These are phyloP conservation scores for Cheirogaleus medius DNA, from an alignment of 2,113 vertebrate species.

Conservation along the genomic window DNA sequence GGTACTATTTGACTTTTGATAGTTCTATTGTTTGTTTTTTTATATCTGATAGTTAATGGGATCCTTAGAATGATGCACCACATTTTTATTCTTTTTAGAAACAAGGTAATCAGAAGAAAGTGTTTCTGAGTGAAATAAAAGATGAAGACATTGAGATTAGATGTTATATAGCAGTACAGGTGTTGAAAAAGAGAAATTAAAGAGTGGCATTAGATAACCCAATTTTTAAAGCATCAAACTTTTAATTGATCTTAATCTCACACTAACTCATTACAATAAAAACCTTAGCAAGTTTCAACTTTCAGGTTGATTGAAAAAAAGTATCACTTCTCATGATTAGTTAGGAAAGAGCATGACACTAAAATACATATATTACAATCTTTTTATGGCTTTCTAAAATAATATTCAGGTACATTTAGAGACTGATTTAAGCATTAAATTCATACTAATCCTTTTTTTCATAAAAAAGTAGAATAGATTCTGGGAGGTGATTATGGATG, in stretches of 20 bases:
- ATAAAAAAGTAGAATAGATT: background rate
- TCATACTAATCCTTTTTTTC: background rate
- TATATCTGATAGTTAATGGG: background rate
- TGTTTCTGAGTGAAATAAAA: conserved; percentile 36
- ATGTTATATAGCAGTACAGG: background rate
- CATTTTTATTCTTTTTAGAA: background rate
- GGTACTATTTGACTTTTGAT: conserved; percentile 11
- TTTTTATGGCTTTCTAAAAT: conserved; percentile 19
- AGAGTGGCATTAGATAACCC: background rate
- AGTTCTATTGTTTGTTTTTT: background rate
- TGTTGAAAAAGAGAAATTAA: background rate
- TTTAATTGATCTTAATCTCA: background rate
- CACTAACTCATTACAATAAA: background rate
- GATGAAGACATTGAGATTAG: conserved; percentile 5
- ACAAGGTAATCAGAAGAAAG: conserved; percentile 23
- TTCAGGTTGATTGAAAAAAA: conserved; percentile 46
- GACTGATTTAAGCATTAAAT: conserved; percentile 15
- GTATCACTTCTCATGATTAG: background rate
- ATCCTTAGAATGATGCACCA: background rate
- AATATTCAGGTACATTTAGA: background rate
- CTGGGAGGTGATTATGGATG: background rate
- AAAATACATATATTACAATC: conserved; percentile 5
- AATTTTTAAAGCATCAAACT: conserved; percentile 17
- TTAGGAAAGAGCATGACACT: background rate
- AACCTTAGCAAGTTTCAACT: background rate